Conservation (phyloP, 2,888 invertebrate species). For the Clitarchus hookeri region DNA sequence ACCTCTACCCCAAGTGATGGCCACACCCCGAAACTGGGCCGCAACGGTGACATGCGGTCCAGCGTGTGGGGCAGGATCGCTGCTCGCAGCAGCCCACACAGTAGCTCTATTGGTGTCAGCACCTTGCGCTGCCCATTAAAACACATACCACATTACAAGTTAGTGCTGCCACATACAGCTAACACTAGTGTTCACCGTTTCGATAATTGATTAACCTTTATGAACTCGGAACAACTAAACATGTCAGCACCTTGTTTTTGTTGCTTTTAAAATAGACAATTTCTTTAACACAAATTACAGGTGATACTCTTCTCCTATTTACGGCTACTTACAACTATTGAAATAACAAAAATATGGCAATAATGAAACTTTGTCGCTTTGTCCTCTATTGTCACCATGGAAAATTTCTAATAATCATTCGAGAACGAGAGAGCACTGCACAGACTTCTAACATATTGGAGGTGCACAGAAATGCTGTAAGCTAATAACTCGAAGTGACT, state of each 20-base stretch:
- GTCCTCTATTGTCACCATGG: no score
- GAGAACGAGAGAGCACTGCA: no score
- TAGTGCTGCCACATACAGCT: neutral
- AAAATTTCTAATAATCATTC: no score
- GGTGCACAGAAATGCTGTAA: no score
- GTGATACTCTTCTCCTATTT: no score
- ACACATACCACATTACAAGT: neutral
- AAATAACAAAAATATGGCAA: no score
- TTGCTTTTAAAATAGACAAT: no score
- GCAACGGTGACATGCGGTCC: slow-evolving; percentile 53
- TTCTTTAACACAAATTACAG: no score
- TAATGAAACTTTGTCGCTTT: no score
- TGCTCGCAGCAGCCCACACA: slow-evolving; percentile 72
- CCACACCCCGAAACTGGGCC: slow-evolving; percentile 60
- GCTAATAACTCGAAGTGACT: no score
- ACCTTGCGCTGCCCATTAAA: slow-evolving; percentile 70
- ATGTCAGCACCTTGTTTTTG: neutral
- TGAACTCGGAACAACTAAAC: neutral
- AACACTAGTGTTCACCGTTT: neutral
- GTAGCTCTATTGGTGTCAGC: slow-evolving; percentile 73
- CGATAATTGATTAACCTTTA: neutral
- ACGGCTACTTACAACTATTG: no score
- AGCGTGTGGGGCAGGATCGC: slow-evolving; percentile 71
- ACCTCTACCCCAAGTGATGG: slow-evolving; percentile 50
- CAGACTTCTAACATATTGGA: no score